Evolutionary conservation across 2,797 vertebrate genomes (phyloP).

Genomic region (Poecile montanus): DNA sequence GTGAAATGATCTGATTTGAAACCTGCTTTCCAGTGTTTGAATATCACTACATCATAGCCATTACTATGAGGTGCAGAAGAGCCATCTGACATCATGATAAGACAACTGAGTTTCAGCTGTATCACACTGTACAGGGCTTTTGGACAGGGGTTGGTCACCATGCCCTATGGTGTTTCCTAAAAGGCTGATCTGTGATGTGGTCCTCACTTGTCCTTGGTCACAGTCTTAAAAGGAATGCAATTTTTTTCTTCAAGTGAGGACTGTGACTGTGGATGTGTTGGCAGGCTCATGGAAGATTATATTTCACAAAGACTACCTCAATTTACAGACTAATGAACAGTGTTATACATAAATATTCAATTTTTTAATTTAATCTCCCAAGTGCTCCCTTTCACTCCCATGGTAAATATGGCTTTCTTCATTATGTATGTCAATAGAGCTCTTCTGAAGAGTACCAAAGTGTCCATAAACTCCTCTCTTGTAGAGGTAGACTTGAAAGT

Average conservation of each 20-base stretch:
- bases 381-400: neutral
- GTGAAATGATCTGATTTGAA: neutral
- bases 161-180: neutral
- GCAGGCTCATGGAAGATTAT: neutral
- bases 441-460: neutral
- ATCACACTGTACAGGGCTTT: neutral
- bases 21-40: neutral
- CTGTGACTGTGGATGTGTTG: neutral
- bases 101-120: neutral
- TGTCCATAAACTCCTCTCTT: neutral
- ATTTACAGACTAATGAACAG: neutral
- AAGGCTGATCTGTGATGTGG: neutral
- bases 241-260: neutral
- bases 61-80: neutral
- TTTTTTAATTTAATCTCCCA: neutral
- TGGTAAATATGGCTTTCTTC: neutral
- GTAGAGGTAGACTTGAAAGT: neutral
- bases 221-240: neutral
- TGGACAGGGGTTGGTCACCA: neutral
- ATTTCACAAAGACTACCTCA: neutral
- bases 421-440: neutral
- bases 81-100: neutral
- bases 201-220: neutral
- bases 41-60: neutral
- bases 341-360: neutral